A percentile compares a stretch with the other conserved stretches of the same genome.
These are phyloP conservation scores for Germaria angustata DNA, from an alignment of 2,888 invertebrate species.

Conservation along the genomic window DNA sequence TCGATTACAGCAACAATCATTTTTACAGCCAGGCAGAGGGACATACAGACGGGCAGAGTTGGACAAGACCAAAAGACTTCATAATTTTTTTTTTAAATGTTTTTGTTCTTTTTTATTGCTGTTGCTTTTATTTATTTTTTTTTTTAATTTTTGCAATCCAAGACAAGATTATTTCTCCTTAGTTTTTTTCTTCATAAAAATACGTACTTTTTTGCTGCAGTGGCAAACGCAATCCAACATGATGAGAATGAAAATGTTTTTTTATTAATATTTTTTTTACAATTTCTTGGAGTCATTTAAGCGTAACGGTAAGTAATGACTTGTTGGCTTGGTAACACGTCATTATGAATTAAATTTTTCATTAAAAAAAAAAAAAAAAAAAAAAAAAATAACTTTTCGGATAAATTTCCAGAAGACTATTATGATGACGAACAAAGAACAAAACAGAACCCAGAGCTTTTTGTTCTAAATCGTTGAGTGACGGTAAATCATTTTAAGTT, in stretches of 20 bases:
- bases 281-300: constrained; percentile 58
- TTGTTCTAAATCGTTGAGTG: neutral
- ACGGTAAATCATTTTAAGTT: constrained; percentile 12
- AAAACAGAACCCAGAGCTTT: neutral
- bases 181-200: constrained; percentile 13
- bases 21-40: neutral
- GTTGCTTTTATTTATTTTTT: neutral
- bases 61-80: constrained; percentile 33
- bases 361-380: constrained; percentile 4
- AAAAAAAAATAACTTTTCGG: constrained; percentile 1
- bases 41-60: neutral
- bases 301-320: constrained; percentile 61
- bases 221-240: constrained; percentile 41
- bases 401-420: constrained; percentile 16
- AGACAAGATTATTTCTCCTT: constrained; percentile 46
- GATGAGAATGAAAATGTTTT: constrained; percentile 30
- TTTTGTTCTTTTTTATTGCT: neutral
- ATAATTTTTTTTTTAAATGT: constrained; percentile 34
- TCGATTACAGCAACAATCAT: constrained; percentile 6
- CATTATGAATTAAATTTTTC: constrained; percentile 61
- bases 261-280: neutral
- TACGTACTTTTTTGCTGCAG: constrained; percentile 4
- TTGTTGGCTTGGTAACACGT: constrained; percentile 56
- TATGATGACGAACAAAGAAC: constrained; percentile 4
- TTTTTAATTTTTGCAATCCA: constrained; percentile 3